A percentile compares a stretch with the other conserved stretches of the same genome.
These are phyloP conservation scores for Drosophila paracracens DNA, from an alignment of 2,888 invertebrate species.

Conservation along the genomic window DNA sequence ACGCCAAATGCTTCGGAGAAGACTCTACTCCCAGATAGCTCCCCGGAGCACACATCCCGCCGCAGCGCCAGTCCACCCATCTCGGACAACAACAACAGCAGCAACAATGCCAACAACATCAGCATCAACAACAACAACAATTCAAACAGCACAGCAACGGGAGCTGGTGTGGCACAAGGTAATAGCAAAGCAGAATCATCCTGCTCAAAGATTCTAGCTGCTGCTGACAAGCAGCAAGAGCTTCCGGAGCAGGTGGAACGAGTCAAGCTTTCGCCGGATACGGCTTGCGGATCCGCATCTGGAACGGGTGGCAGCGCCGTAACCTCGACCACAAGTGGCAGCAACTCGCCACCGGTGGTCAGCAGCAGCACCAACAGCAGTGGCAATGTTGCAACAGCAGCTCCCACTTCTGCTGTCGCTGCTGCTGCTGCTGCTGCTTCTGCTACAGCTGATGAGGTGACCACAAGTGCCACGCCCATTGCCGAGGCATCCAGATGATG, in stretches of 20 bases:
- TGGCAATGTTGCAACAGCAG: slow-evolving; percentile 31
- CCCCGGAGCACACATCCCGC: slow-evolving; percentile 67
- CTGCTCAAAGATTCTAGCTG: slow-evolving; percentile 55
- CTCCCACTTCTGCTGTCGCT: not conserved
- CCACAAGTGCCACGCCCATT: slow-evolving; percentile 79
- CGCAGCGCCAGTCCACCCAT: slow-evolving; percentile 70
- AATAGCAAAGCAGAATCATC: slow-evolving; percentile 58
- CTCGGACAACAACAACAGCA: slow-evolving; percentile 66
- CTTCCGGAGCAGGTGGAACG: slow-evolving; percentile 28
- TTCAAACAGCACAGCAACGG: slow-evolving; percentile 20
- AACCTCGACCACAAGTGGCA: slow-evolving; percentile 83
- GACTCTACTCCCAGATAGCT: slow-evolving; percentile 62
- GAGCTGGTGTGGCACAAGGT: slow-evolving; percentile 51
- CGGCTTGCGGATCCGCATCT: not conserved
- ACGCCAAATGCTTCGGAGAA: slow-evolving; percentile 61
- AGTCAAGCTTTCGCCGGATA: slow-evolving; percentile 46
- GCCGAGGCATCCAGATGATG: slow-evolving; percentile 64
- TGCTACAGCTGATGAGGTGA: slow-evolving; percentile 73
- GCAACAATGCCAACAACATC: slow-evolving; percentile 40
- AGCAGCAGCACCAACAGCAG: slow-evolving; percentile 83
- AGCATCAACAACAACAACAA: slow-evolving; percentile 29
- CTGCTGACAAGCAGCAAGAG: slow-evolving; percentile 34
- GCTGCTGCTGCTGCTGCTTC: slow-evolving; percentile 8
- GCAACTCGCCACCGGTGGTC: slow-evolving; percentile 83
- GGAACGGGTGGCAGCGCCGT: slow-evolving; percentile 65